A percentile compares a stretch with the other conserved stretches of the same genome.
Evolutionary conservation across 2,113 vertebrate species (phyloP).

Genomic region (Muntiacus reevesi): DNA sequence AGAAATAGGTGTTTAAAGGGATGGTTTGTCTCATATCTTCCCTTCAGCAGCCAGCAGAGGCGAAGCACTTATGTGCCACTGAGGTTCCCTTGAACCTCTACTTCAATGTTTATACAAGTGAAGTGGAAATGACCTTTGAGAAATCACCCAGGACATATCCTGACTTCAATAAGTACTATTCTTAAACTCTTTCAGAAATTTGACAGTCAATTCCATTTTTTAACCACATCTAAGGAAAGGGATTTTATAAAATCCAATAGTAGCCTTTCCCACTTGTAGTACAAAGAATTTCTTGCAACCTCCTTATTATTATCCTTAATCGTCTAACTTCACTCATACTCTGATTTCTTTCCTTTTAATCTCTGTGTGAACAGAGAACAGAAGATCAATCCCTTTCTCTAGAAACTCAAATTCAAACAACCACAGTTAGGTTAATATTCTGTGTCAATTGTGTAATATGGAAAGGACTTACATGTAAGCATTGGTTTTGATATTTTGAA

Average conservation of each 20-base stretch:
- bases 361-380: background rate
- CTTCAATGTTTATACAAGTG: background rate
- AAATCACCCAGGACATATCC: background rate
- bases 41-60: background rate
- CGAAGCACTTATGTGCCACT: background rate
- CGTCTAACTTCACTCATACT: background rate
- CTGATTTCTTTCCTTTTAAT: conserved; percentile 22
- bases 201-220: conserved; percentile 32
- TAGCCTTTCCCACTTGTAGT: background rate
- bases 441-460: background rate
- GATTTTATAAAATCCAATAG: background rate
- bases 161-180: background rate
- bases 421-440: background rate
- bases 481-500: background rate
- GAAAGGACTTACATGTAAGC: background rate
- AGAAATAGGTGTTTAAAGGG: background rate
- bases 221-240: background rate
- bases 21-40: background rate
- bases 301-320: background rate
- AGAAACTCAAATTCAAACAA: background rate
- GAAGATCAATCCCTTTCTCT: background rate
- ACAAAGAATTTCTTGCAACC: background rate
- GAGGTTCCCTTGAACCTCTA: background rate
- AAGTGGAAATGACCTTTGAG: conserved; percentile 6
- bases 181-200: background rate